Evolutionary conservation across 1,140 invertebrate species (phyloP).

Genomic region (Drosophila littoralis): DNA sequence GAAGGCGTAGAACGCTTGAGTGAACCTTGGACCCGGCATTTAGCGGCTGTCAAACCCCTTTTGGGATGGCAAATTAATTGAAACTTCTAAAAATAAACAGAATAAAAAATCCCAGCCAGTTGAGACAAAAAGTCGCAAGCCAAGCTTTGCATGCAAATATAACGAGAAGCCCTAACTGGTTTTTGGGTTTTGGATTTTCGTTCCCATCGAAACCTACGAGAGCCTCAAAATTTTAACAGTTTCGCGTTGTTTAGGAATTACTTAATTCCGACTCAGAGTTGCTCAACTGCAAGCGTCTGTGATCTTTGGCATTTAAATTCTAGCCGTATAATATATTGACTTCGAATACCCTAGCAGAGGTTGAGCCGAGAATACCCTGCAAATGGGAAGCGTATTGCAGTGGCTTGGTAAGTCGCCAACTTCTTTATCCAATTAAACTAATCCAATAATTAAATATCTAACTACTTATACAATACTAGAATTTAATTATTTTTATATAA

Average conservation of each 20-base stretch:
- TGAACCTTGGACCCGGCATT: too few species aligned
- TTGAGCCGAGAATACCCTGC: too few species aligned
- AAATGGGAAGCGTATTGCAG: too few species aligned
- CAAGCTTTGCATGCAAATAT: constrained; percentile 48
- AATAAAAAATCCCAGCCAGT: constrained; percentile 19
- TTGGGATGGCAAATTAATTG: background rate
- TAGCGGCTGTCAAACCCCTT: background rate
- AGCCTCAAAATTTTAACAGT: background rate
- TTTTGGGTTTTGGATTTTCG: constrained; percentile 12
- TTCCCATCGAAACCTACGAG: background rate
- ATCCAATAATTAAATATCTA: too few species aligned
- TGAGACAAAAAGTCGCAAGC: constrained; percentile 46
- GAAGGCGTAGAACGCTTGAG: too few species aligned
- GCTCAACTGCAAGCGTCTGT: background rate
- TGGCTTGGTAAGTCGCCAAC: too few species aligned
- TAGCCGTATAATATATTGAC: too few species aligned
- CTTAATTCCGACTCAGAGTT: background rate
- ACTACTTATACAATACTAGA: too few species aligned
- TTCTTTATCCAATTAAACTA: too few species aligned
- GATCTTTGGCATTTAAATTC: background rate
- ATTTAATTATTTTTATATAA: too few species aligned
- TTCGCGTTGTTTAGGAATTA: constrained; percentile 2
- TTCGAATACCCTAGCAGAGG: too few species aligned
- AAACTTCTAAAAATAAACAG: background rate
- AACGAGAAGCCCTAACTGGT: constrained; percentile 35